Evolutionary conservation across 2,888 invertebrate species (phyloP).

Genomic region (Lordiphosa andalusiaca): DNA sequence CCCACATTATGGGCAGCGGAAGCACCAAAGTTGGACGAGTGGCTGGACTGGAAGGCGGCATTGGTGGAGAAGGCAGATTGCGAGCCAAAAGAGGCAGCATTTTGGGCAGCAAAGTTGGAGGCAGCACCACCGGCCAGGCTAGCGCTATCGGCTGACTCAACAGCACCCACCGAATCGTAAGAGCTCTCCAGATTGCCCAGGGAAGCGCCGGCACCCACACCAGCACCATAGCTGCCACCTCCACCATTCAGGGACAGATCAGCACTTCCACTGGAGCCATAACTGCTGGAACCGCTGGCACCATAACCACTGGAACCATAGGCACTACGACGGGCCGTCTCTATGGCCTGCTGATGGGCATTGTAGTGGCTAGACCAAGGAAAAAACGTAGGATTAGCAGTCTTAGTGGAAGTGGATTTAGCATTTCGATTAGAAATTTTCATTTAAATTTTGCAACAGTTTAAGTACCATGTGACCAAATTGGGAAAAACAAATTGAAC

Average conservation of each 20-base stretch:
- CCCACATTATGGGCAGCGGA: slow-evolving; percentile 49
- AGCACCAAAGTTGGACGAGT: slow-evolving; percentile 57
- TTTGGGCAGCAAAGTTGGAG: slow-evolving; percentile 27
- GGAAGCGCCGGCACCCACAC: slow-evolving; percentile 4
- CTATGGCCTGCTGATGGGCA: slow-evolving; percentile 76
- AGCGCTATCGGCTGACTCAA: slow-evolving; percentile 36
- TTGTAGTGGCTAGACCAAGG: slow-evolving; percentile 68
- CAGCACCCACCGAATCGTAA: slow-evolving; percentile 62
- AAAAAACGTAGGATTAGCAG: no score
- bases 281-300: slow-evolving; percentile 24
- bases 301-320: slow-evolving; percentile 27
- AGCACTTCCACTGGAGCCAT: slow-evolving; percentile 28
- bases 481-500: slow-evolving; percentile 51
- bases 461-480: slow-evolving; percentile 58
- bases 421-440: neutral
- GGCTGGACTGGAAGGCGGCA: slow-evolving; percentile 55
- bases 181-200: slow-evolving; percentile 54
- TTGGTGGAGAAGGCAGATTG: slow-evolving; percentile 51
- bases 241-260: slow-evolving; percentile 11
- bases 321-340: slow-evolving; percentile 71
- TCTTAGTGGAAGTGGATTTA: no score
- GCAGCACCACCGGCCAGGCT: slow-evolving; percentile 25
- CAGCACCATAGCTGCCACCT: slow-evolving; percentile 1
- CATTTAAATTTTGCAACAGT: slow-evolving; percentile 10
- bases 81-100: slow-evolving; percentile 50